A percentile compares a stretch with the other conserved stretches of the same genome.
Conservation (phyloP, 1,140 invertebrate species). For the Brachionus rotundiformis region DNA sequence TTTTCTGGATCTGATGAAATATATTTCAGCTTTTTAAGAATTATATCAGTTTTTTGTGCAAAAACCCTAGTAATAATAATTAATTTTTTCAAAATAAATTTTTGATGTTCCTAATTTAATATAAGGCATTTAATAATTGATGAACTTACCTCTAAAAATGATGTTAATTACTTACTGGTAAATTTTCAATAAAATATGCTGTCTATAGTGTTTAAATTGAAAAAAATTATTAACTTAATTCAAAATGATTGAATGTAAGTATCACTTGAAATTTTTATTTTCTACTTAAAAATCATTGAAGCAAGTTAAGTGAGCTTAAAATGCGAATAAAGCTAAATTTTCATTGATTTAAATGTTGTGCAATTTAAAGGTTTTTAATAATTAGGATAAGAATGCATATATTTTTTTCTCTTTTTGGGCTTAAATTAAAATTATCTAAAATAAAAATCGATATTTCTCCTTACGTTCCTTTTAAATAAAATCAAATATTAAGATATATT, state of each 20-base stretch:
- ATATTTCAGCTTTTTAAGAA: too few relatives aligned
- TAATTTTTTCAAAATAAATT: background rate
- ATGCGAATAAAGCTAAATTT: background rate
- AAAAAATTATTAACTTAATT: background rate
- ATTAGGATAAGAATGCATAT: background rate
- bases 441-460: conserved; percentile 13
- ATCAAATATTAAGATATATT: conserved; percentile 34
- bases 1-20: too few relatives aligned
- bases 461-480: background rate
- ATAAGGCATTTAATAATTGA: background rate
- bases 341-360: background rate
- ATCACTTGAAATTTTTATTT: background rate
- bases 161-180: background rate
- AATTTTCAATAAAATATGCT: background rate
- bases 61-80: background rate
- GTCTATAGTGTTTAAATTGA: background rate
- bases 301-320: background rate
- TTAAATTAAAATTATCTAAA: conserved; percentile 35
- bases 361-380: background rate
- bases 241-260: background rate
- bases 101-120: background rate
- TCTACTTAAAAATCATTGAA: background rate
- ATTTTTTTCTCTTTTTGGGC: background rate
- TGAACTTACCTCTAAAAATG: background rate
- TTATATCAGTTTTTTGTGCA: too few relatives aligned